Conservation (phyloP, 2,113 vertebrate genomes). For the Ellobius talpinus region DNA sequence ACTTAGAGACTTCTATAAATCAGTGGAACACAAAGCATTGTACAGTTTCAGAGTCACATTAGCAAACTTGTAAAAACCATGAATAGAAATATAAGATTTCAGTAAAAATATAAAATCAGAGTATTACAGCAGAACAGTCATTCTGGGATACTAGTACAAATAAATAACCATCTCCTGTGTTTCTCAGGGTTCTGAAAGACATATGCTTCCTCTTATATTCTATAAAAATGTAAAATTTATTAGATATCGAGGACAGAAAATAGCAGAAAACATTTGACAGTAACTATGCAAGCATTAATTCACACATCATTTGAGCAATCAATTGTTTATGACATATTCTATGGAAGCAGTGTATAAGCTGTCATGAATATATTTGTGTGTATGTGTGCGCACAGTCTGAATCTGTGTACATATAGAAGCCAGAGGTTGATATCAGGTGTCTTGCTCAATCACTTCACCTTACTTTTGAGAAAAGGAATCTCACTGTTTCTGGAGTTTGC, state of each 20-base stretch:
- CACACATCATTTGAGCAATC: not conserved
- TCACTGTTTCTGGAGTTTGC: not conserved
- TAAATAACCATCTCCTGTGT: not conserved
- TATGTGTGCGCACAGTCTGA: not conserved
- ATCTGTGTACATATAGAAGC: not conserved
- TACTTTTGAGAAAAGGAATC: not conserved
- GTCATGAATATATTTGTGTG: not conserved
- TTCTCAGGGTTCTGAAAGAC: not conserved
- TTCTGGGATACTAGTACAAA: not conserved
- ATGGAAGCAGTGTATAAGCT: not conserved
- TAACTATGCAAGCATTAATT: not conserved
- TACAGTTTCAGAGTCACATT: not conserved
- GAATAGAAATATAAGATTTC: not conserved
- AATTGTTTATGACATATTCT: not conserved
- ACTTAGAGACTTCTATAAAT: not conserved
- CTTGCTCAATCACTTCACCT: not conserved
- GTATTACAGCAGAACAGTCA: not conserved
- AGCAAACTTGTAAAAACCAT: not conserved
- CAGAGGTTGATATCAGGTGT: not conserved
- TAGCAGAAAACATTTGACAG: not conserved
- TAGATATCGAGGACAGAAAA: not conserved
- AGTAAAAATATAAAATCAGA: not conserved
- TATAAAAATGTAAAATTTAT: not conserved
- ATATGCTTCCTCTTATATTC: not conserved
- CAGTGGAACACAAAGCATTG: not conserved